phyloP scores from a whole-genome alignment of 2,113 vertebrate species.

The Oryzias curvinotus region DNA sequence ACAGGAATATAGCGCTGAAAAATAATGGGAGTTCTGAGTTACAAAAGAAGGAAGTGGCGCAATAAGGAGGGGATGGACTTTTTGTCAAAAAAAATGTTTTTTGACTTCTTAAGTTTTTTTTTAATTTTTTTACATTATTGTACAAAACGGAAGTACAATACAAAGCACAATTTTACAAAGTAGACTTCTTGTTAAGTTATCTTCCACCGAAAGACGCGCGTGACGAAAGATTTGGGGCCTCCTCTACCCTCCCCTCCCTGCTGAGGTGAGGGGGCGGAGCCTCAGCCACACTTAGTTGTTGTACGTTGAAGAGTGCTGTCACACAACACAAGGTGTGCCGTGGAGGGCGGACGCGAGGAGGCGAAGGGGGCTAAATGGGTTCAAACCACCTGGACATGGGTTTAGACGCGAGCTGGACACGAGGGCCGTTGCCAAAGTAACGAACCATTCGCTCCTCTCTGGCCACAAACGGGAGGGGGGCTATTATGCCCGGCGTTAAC shows the following conservation, averaged over 20 bases:
- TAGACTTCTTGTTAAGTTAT: not conserved
- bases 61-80: too few relatives aligned
- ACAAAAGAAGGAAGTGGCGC: too few relatives aligned
- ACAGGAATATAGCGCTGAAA: too few relatives aligned
- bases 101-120: too few relatives aligned
- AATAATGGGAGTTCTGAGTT: too few relatives aligned
- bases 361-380: not conserved
- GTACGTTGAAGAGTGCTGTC: constrained; percentile 16
- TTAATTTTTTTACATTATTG: too few relatives aligned
- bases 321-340: not conserved
- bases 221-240: constrained; percentile 42
- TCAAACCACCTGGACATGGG: constrained; percentile 27
- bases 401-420: constrained; percentile 21
- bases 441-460: not conserved
- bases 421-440: constrained; percentile 1
- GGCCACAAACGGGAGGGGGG: constrained; percentile 14
- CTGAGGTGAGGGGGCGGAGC: constrained; percentile 48
- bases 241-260: constrained; percentile 12
- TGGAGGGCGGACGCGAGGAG: not conserved
- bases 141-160: not conserved
- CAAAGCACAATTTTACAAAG: too few relatives aligned
- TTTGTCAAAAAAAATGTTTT: too few relatives aligned
- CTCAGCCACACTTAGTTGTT: constrained; percentile 38
- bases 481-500: constrained; percentile 67
- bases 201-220: constrained; percentile 7